A percentile compares a stretch with the other conserved stretches of the same genome.
phyloP scores from a whole-genome alignment of 1,140 invertebrate species.

The Aphelenchoides besseyi region DNA sequence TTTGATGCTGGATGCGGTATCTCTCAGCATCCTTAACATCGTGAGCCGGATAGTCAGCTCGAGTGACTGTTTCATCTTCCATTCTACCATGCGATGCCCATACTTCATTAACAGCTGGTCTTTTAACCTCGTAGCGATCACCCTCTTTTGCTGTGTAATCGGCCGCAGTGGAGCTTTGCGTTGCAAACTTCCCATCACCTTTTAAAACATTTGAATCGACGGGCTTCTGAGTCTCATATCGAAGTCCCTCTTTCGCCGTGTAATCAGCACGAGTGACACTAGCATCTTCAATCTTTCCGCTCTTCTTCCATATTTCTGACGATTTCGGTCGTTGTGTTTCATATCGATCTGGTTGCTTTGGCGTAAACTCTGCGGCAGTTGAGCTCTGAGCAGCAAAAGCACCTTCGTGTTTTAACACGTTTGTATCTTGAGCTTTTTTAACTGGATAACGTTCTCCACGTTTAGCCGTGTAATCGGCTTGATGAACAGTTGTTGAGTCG shows the following conservation, averaged over 20 bases:
- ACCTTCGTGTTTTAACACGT: constrained; percentile 33
- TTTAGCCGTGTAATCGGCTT: constrained; percentile 14
- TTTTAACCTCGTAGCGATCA: constrained; percentile 23
- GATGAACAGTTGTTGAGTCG: neutral
- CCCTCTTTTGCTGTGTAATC: constrained; percentile 18
- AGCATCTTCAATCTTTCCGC: neutral
- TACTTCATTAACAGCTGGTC: constrained; percentile 22
- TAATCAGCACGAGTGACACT: constrained; percentile 8
- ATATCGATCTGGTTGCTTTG: constrained; percentile 34
- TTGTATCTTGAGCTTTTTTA: constrained; percentile 28
- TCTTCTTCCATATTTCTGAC: constrained; percentile 27
- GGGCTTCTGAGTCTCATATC: constrained; percentile 22
- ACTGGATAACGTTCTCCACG: constrained; percentile 21
- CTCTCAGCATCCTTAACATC: constrained; percentile 28
- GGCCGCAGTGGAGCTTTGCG: neutral
- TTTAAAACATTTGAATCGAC: constrained; percentile 37
- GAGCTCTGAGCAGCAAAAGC: constrained; percentile 18
- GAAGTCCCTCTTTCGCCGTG: constrained; percentile 9
- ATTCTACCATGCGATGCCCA: neutral
- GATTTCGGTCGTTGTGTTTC: constrained; percentile 22
- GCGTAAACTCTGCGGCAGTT: constrained; percentile 25
- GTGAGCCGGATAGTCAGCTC: constrained; percentile 17
- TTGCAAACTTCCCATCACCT: constrained; percentile 3
- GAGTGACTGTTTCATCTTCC: neutral
- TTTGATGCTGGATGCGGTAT: constrained; percentile 19